phyloP scores from a whole-genome alignment of 2,113 vertebrate genomes.

The Monopterus albus region DNA sequence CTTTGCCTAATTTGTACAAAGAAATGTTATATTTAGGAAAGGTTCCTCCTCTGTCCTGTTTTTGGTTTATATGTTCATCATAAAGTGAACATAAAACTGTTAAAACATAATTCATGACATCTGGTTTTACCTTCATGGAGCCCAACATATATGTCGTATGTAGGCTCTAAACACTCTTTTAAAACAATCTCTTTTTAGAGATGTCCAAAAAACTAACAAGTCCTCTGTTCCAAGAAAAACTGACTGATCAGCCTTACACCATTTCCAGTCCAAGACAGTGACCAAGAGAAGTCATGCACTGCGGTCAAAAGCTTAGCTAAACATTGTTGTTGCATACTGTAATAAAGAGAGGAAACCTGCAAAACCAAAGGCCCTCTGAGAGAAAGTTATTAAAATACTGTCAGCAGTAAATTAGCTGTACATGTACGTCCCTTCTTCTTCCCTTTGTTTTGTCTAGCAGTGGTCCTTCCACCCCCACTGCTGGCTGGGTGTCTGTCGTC shows the following conservation, averaged over 20 bases:
- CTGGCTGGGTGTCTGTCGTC: constrained; percentile 27
- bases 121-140: constrained; percentile 52
- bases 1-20: not conserved
- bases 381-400: constrained; percentile 76
- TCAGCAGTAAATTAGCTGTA: constrained; percentile 73
- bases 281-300: constrained; percentile 62
- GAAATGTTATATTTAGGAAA: not conserved
- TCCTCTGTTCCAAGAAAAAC: constrained; percentile 61
- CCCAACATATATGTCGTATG: constrained; percentile 14
- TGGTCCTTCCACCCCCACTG: constrained; percentile 50
- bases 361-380: constrained; percentile 64
- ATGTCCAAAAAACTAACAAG: constrained; percentile 28
- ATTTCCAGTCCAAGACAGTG: constrained; percentile 59
- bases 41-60: constrained; percentile 3
- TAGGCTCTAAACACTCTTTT: constrained; percentile 24
- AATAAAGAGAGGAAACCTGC: constrained; percentile 72
- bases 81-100: constrained; percentile 26
- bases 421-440: constrained; percentile 47
- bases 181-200: constrained; percentile 29
- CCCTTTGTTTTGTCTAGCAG: constrained; percentile 74
- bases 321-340: constrained; percentile 71
- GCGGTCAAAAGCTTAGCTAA: constrained; percentile 73
- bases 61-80: constrained; percentile 16
- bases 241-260: constrained; percentile 69
- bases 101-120: constrained; percentile 54